Evolutionary conservation across 1,140 invertebrate genomes (phyloP).

Genomic region (Magallana angulata): DNA sequence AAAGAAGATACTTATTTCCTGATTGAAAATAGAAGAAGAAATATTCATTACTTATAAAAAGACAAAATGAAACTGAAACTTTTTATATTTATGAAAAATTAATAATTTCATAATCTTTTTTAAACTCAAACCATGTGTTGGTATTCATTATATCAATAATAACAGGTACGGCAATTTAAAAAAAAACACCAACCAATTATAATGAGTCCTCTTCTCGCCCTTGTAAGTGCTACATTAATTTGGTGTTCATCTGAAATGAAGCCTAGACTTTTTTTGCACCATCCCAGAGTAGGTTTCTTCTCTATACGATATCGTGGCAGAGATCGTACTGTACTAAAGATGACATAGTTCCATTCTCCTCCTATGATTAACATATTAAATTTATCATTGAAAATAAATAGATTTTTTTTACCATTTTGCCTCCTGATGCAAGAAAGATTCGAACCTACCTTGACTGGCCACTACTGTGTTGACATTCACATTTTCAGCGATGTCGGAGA

Average conservation of each 20-base stretch:
- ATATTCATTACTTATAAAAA: too few species aligned
- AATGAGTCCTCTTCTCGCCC: constrained; percentile 72
- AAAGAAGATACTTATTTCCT: constrained; percentile 15
- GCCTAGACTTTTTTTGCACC: constrained; percentile 71
- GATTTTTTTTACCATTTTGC: too few species aligned
- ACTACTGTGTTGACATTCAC: constrained; percentile 66
- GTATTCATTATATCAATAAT: too few species aligned
- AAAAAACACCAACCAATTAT: constrained; percentile 68
- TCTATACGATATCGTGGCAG: constrained; percentile 70
- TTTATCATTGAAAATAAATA: neutral
- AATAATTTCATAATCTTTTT: too few species aligned
- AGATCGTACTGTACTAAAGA: constrained; percentile 70
- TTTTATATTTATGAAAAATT: too few species aligned
- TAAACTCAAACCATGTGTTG: too few species aligned
- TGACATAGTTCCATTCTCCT: constrained; percentile 73
- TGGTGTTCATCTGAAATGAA: constrained; percentile 74
- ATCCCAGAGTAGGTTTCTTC: constrained; percentile 65
- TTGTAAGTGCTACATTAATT: constrained; percentile 75
- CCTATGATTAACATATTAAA: constrained; percentile 52
- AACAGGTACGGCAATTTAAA: neutral
- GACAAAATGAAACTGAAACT: too few species aligned
- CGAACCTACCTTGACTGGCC: constrained; percentile 63
- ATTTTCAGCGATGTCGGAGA: constrained; percentile 36
- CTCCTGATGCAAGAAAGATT: neutral
- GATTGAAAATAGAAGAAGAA: neutral